Evolutionary conservation across 2,888 invertebrate genomes (phyloP), one percentile per base, ranked within the genome.

Genomic region (Anodontia alba): DNA sequence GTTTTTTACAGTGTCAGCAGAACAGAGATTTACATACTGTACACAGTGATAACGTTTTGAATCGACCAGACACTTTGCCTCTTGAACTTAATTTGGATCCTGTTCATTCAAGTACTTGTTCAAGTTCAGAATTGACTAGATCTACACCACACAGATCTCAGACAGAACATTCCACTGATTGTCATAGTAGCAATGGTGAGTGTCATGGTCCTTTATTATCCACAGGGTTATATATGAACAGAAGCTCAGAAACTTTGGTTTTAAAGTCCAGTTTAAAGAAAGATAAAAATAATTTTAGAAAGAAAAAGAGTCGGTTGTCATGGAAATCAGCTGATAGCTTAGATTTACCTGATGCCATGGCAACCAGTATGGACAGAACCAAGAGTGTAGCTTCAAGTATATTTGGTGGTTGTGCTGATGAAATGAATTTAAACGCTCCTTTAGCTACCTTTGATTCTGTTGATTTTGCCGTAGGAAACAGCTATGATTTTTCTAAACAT

Each of bases 261-360:
- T 77, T 88, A 49, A 88, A 89, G 83, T 87, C 90, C 66, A 90
- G 89, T 78, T 87, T 88, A 80, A 89, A 86, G 77, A 87, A 86
- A 74, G 70, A 73, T 67, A 80, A 79, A 20, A 49, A 68, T 51
- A 84, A 79, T 66, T 86, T 86, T 43, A 83, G 85, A 49, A 85
- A 80, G 80, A 87, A 87, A 62, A 84, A 87, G 36, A 78, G 62
- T 33, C 5, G 89, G 49, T 84, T 91, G 76, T 91, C 91, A 31
- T 88, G 90, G 89, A 90, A 90, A 79, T 91, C 92, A 29, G 76
- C 89, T 31, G 91, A 91, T 83, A 90, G 91, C 81, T 81, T 91
- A 77, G 89, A 91, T 78, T 83, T 82, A 82, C 85, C 85, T 54
- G 85, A 84, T 62, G 80, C 89, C 51, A 83, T 90, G 82, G 80